Base-by-base conservation (phyloP, 2,888 invertebrate genomes). In the Mactromeris polynyma region DNA sequence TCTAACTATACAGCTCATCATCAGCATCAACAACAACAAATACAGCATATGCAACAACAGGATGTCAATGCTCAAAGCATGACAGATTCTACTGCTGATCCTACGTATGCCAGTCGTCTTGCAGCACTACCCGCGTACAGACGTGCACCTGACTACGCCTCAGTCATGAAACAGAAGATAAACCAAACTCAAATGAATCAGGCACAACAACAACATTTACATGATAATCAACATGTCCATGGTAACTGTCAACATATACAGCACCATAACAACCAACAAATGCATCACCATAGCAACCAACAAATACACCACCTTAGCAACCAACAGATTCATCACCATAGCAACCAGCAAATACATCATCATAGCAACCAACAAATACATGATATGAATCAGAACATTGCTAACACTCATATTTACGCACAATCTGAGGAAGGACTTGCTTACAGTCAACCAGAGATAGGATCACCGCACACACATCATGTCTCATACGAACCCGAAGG, bases 101-200 rank as follows among this genome's bases (percentile, higher is more conserved):
- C 94, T 4, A 89, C 90, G 31, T 94, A 94, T 82, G 93, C 94
- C 6, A 93, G 91, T 73, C 90, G 95, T 58, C 90, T 91, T 11
- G 95, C 95, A 3, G 88, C 94, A 31, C 92, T 96, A 40, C 97
- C 97, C 0, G 95, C 96, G 1, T 97, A 97, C 94, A 94, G 99
- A 2, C 98, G 98, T 0, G 98, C 99, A 0, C 99, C 99, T 0
- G 99, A 99, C 97, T 99, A 99, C 97, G 99, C 99, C 96, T 98
- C 98, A 0, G 99, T 99, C 21, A 97, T 99, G 90, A 98, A 98
- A 96, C 98, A 98, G 84, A 89, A 95, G 33, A 93, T 94, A 87
- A 86, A 86, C 26, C 93, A 93, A 87, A 81, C 92, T 81, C 90
- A 93, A 64, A 83, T 83, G 36, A 77, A 51, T 83, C 89, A 87